Conservation (phyloP, 2,888 invertebrate genomes). For the Cartodere bifasciata region DNA sequence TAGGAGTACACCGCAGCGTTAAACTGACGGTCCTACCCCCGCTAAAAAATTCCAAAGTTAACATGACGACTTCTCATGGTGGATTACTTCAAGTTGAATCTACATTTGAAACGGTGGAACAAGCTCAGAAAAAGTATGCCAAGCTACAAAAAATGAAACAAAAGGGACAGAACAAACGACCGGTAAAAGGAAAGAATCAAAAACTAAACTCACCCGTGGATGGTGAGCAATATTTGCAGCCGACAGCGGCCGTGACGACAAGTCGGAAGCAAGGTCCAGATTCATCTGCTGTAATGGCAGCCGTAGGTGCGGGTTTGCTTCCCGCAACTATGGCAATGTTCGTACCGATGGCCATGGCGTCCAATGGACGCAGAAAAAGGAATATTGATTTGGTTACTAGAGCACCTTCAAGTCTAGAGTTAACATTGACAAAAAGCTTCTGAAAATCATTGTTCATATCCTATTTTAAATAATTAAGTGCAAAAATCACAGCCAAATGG, state of each 20-base stretch:
- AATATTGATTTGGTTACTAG: too few species aligned
- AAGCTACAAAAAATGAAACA: conserved; percentile 24
- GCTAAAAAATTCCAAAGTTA: conserved; percentile 43
- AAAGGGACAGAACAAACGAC: conserved; percentile 18
- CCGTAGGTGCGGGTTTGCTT: conserved; percentile 66
- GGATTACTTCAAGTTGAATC: conserved; percentile 63
- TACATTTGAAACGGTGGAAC: conserved; percentile 57
- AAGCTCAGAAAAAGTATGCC: conserved; percentile 38
- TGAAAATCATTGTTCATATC: too few species aligned
- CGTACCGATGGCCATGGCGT: conserved; percentile 62
- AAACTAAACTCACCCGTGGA: conserved; percentile 7
- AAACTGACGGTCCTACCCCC: conserved; percentile 61
- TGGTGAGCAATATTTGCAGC: conserved; percentile 2
- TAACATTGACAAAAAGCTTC: too few species aligned
- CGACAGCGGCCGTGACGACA: conserved; percentile 9
- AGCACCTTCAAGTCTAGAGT: too few species aligned
- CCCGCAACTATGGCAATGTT: conserved; percentile 73
- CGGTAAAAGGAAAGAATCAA: conserved; percentile 11
- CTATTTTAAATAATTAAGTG: too few species aligned
- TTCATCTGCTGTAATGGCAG: conserved; percentile 53
- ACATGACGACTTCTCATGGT: conserved; percentile 58
- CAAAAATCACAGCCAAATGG: too few species aligned
- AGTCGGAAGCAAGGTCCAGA: conserved; percentile 29
- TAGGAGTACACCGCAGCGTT: conserved; percentile 27
- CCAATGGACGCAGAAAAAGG: conserved; percentile 28